Conservation (phyloP, 2,113 vertebrate genomes). For the Cyanoderma ruficeps region DNA sequence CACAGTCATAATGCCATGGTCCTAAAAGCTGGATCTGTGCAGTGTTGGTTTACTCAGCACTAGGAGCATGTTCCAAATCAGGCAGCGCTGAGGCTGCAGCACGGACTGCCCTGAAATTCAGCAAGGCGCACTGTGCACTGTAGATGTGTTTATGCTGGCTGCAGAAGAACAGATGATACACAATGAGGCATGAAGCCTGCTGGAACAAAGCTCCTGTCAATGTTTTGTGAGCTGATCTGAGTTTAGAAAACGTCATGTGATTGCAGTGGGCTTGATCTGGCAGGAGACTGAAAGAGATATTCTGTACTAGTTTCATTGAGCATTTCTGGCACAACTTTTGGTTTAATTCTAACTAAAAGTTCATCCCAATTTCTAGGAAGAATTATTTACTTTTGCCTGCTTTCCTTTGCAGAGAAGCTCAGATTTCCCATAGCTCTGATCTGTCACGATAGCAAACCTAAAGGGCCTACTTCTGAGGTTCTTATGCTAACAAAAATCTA, state of each 20-base stretch:
- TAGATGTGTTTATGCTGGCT: constrained; percentile 13
- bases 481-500: fast-evolving
- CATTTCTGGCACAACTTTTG: background rate
- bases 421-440: background rate
- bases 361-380: background rate
- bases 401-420: background rate
- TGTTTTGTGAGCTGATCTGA: background rate
- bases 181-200: constrained; percentile 34
- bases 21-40: background rate
- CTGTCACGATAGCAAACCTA: background rate
- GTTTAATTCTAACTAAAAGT: background rate
- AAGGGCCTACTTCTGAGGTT: background rate
- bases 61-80: background rate
- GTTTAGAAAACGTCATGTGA: background rate
- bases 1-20: fast-evolving
- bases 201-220: constrained; percentile 47
- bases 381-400: background rate
- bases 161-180: constrained; percentile 8
- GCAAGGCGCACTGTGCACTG: background rate
- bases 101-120: background rate
- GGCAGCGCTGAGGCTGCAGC: background rate
- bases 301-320: background rate
- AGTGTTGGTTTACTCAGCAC: background rate
- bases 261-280: background rate
- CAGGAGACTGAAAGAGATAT: background rate